Evolutionary conservation across 2,113 vertebrate genomes (phyloP), one percentile per base, ranked within the genome.

Genomic region (Ranitomeya imitator): DNA sequence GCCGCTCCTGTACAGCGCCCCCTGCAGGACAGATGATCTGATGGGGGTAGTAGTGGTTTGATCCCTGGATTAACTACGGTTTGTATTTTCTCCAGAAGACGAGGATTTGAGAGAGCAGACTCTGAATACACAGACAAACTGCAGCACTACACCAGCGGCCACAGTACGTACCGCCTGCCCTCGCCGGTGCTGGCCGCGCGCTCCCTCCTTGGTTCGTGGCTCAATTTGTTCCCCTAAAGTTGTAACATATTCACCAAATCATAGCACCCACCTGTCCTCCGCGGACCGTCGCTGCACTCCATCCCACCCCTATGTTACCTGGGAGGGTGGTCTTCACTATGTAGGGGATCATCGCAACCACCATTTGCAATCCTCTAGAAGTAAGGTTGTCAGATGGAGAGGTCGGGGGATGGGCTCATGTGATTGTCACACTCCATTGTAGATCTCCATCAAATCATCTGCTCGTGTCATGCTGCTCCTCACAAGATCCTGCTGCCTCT

Each of bases 121-220:
- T 97, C 98, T 0, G 98, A 99, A 89, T 99, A 97, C 94, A 98
- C 97, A 0, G 98, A 99, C 94, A 99, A 99, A 92, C 95, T 99
- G 45, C 98, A 98, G 90, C 98, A 99, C 90, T 99, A 99, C 90
- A 99, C 97, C 94, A 99, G 97, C 0, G 98, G 98, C 86, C 98
- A 99, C 96, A 97, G 98, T 99, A 96, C 88, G 98, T 98, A 95
- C 85, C 74, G 37, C 9, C 7, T 85, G 11, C 76, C 91, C 81
- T 21, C 1, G 0, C 71, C 90, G 0, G 74, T 16, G 83, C 92
- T 1, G 61, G 92, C 80, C 73, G 89, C 83, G 85, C 18, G 52
- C 85, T 90, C 92, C 0, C 90, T 85, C 57, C 79, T 71, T 71
- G 89, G 81, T 83, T 84, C 8, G 86, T 80, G 80, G 60, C 74